These are phyloP conservation scores for Cyprinella venusta DNA, from an alignment of 2,797 vertebrate species.

Conservation along the genomic window DNA sequence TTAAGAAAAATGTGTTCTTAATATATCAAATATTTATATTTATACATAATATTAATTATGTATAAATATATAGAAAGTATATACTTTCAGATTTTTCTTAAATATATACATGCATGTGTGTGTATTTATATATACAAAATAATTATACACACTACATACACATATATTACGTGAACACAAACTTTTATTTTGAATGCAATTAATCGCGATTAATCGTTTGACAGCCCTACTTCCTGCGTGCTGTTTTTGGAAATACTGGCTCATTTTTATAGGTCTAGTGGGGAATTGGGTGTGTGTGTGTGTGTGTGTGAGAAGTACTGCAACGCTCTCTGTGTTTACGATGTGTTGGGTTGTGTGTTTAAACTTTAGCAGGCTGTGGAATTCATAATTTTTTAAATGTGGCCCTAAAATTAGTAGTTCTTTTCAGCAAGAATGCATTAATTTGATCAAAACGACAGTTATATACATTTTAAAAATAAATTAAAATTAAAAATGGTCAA, in stretches of 20 bases:
- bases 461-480: background rate
- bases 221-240: slow-evolving; percentile 5
- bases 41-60: no score
- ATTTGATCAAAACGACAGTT: background rate
- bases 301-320: background rate
- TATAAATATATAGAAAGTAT: no score
- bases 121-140: no score
- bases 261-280: slow-evolving; percentile 29
- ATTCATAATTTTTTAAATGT: slow-evolving; percentile 36
- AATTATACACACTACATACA: no score
- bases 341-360: slow-evolving; percentile 37
- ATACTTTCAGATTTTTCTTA: no score
- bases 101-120: no score
- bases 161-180: no score
- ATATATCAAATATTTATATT: no score
- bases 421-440: background rate
- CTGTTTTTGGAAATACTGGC: slow-evolving; percentile 22
- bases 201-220: no score
- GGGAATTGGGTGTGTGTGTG: background rate
- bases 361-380: slow-evolving; percentile 16
- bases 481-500: background rate
- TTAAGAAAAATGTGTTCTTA: no score
- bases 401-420: background rate
- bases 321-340: slow-evolving; percentile 36
- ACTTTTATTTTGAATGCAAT: no score